Base-by-base conservation (phyloP, 92 coral and sea anemone genomes). In the Epizoanthus fatuus region DNA sequence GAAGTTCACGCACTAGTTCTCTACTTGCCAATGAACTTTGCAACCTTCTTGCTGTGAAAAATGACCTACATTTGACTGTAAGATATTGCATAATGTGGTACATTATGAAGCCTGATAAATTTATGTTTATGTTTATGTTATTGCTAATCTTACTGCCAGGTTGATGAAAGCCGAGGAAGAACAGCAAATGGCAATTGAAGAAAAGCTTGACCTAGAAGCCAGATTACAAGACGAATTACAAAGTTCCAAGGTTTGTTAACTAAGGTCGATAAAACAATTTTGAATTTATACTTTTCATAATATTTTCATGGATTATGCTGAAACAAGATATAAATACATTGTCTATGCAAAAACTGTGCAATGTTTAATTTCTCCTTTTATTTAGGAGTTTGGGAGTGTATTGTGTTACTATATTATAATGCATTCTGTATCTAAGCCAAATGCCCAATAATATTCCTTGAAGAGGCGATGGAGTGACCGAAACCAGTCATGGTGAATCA, bases 121-220 rank as follows among this genome's bases (percentile, higher is more conserved):
- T 49, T 44, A 44, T 44, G 49, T 44, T 44, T 44, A 44, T 4
- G 49, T 44, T 44, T 44, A 44, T 4, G 49, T 5, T 5, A 4
- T 44, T 44, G 9, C 54, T 25, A 47, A 16, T 17, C 44, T 35
- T 32, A 14, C 47, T 63, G 9, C 42, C 39, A 96, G 99, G 74
- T 84, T 97, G 72, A 82, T 90, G 63, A 81, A 89, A 55, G 99
- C 99, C 0, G 99, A 97, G 60, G 92, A 90, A 37, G 95, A 94
- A 42, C 98, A 95, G 58, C 99, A 97, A 80, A 75, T 69, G 56
- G 95, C 98, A 37, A 92, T 93, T 65, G 88, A 92, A 69, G 98
- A 97, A 55, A 97, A 97, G 81, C 80, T 68, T 29, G 94, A 93
- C 70, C 80, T 97, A 57, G 99, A 97, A 73, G 89, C 93, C 71